Evolutionary conservation across 2,113 vertebrate species (phyloP).

Genomic region (Indicator indicator): DNA sequence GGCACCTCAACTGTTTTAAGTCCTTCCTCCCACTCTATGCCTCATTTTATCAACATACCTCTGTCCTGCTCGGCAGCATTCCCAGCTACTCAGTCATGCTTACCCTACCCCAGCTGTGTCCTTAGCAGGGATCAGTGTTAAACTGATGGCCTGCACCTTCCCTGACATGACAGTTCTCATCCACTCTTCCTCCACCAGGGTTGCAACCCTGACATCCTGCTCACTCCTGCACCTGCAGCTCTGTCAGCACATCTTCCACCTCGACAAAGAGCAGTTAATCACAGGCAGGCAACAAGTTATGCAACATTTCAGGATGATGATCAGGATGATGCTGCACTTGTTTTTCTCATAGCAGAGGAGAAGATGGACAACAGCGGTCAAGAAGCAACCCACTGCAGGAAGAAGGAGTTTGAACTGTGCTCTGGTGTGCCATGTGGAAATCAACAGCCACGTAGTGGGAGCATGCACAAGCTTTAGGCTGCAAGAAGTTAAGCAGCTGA

Average conservation of each 20-base stretch:
- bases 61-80: not conserved
- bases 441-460: not conserved
- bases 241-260: not conserved
- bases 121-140: not conserved
- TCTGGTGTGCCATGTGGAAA: not conserved
- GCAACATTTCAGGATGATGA: not conserved
- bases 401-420: not conserved
- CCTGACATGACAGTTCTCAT: not conserved
- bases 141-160: not conserved
- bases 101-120: not conserved
- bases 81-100: not conserved
- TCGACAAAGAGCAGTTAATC: not conserved
- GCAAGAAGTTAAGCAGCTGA: conserved; percentile 31
- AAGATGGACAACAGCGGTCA: not conserved
- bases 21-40: not conserved
- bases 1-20: conserved; percentile 5
- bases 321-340: not conserved
- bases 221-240: not conserved
- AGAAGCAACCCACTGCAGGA: not conserved
- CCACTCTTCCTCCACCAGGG: not conserved
- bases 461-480: not conserved
- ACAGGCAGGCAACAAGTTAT: not conserved
- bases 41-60: not conserved
- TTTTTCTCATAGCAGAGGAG: not conserved
- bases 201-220: not conserved